Evolutionary conservation across 2,797 vertebrate species (phyloP).

Genomic region (Molossus alvarezi): DNA sequence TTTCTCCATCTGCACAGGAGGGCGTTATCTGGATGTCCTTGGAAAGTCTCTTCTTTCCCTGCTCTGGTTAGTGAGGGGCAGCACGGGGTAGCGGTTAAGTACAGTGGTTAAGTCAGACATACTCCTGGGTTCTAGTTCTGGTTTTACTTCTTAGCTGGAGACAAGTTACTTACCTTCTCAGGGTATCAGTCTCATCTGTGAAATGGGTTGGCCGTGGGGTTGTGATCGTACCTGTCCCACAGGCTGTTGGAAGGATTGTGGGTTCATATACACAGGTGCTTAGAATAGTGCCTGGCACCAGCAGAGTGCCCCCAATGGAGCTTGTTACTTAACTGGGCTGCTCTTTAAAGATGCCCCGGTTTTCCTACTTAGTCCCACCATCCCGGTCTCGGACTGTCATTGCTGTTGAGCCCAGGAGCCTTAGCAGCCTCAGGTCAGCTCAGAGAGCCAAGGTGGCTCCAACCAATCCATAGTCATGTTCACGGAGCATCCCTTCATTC

Average conservation of each 20-base stretch:
- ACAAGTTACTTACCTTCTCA: neutral
- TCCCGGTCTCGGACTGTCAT: neutral
- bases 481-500: neutral
- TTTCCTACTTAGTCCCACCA: neutral
- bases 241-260: neutral
- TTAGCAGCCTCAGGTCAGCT: neutral
- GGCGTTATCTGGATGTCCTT: neutral
- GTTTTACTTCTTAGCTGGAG: neutral
- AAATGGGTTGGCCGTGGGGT: neutral
- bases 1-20: neutral
- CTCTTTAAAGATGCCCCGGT: neutral
- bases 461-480: neutral
- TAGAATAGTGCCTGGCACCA: neutral
- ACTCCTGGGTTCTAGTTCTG: neutral
- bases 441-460: neutral
- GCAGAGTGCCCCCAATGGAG: rapidly evolving
- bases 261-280: neutral
- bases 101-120: neutral
- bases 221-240: neutral
- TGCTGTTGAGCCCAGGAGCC: neutral
- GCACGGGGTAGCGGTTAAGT: too few species aligned
- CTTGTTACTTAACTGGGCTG: neutral
- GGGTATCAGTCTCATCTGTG: neutral
- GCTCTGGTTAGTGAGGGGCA: neutral
- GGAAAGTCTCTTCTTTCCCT: neutral